Base-by-base conservation (phyloP, 2,888 invertebrate genomes). In the Patella ulyssiponensis region DNA sequence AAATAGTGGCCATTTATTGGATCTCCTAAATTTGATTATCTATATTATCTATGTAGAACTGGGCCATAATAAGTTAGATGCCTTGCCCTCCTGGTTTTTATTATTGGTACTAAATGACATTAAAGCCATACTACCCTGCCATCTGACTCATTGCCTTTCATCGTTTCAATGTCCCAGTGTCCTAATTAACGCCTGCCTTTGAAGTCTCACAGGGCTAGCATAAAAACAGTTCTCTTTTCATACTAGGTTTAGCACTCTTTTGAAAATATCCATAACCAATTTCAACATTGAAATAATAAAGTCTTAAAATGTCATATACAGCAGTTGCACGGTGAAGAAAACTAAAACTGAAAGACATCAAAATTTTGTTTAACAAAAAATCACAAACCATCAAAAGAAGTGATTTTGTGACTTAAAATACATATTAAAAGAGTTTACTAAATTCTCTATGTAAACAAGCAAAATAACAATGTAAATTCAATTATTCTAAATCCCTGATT, bases 91-190 rank as follows among this genome's bases (percentile, higher is more conserved):
- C 64, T 64, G 64, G 64, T 64, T 64, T 64, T 64, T 64, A 64
- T 64, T 64, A 64, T 23, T 23, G 23, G 64, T 64, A 64, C 64
- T 64, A 64, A 64, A 64, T 64, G 64, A 64, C 64, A 64, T 64
- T 64, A 64, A 64, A 64, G 23, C 64, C 64, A 64, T 64, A 64
- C 64, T 64, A 64, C 64, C 23, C 64, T 64, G 64, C 64, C 64
- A 64, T 64, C 64, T 64, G 64, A 64, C 64, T 64, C 64, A 64
- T 64, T 64, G 64, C 64, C 64, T 64, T 64, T 64, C 64, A 64
- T 64, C 64, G 20, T 64, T 64, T 64, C 64, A 23, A 64, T 9
- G 64, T 64, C 64, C 64, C 23, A 64, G 64, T 64, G 64, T 64
- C 64, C 64, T 64, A 64, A 64, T 64, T 64, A 64, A 64, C 23